Base-by-base conservation (phyloP, 2,888 invertebrate genomes). In the Ophraella communa region DNA sequence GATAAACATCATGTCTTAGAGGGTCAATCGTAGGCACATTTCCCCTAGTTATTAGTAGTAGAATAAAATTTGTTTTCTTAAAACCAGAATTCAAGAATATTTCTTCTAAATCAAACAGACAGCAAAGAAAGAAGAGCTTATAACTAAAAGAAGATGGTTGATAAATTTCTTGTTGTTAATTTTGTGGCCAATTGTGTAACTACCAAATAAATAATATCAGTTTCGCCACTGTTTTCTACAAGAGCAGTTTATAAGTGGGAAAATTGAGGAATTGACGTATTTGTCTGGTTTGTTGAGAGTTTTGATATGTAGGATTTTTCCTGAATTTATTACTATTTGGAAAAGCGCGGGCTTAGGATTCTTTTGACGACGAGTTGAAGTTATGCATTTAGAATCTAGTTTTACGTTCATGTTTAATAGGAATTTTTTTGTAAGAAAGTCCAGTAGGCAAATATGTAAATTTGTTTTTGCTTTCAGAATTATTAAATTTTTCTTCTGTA, bases 211-310 rank as follows among this genome's bases (percentile, higher is more conserved):
- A n/a, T 3, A 35, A n/a, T 4, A 11, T 35, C n/a, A 35, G 35
- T 1, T 49, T 23, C 24, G n/a, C 11, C 14, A 4, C 49, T 49
- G 49, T 8, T 11, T 47, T 24, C 11, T 45, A 5, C 7, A 49
- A 24, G n/a, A 14, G 14, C n/a, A 49, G 24, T 56, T 56, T 30
- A 56, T 27, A 45, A 56, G 56, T 18, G 56, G 45, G 44, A 56
- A 45, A 45, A 56, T 56, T 56, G 56, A 45, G 56, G 45, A 18
- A 45, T 56, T n/a, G 45, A 56, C 44, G 56, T 56, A 45, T 56
- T 56, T 45, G 30, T 44, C 21, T 21, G 54, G 44, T 55, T 55
- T 44, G 55, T 44, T 47, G 56, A 33, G 45, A 56, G 47, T 56
- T 45, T 56, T 45, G 47, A 56, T 39, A 30, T 49, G 44, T 27